Evolutionary conservation across 37 sponge, comb jelly and placozoan genomes (phyloP).

Genomic region (Cliona cf. orientalis): DNA sequence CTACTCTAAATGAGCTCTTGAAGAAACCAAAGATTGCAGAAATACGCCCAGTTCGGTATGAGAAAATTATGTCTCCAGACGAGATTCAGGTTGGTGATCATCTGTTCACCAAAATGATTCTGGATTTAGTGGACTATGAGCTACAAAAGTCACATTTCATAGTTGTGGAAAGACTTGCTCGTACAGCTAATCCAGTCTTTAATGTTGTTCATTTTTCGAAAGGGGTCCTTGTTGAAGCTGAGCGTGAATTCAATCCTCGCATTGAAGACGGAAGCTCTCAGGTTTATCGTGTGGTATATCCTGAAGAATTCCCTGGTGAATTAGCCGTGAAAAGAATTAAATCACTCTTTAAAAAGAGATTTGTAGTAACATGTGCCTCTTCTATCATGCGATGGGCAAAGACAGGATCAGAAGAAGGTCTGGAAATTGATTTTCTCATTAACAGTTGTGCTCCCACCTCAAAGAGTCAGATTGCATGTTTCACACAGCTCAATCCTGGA

Average conservation of each 20-base stretch:
- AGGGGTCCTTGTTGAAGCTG: constrained; percentile 10
- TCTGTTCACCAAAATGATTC: too few relatives aligned
- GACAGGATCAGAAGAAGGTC: constrained; percentile 50
- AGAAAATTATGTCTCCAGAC: constrained; percentile 19
- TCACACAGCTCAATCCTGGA: constrained; percentile 42
- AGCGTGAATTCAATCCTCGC: constrained; percentile 1
- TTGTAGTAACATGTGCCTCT: too few relatives aligned
- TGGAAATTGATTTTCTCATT: constrained; percentile 30
- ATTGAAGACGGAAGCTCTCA: too few relatives aligned
- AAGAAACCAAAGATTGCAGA: constrained; percentile 29
- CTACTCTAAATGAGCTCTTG: background rate
- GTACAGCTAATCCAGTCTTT: background rate
- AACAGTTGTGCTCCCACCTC: constrained; percentile 16
- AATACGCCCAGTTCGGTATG: constrained; percentile 18
- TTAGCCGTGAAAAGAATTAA: constrained; percentile 37
- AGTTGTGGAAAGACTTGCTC: background rate
- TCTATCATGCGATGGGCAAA: constrained; percentile 59
- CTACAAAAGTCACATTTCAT: constrained; percentile 29
- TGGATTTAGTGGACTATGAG: background rate
- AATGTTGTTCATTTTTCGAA: background rate
- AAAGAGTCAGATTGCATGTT: constrained; percentile 34
- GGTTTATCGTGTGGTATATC: constrained; percentile 39
- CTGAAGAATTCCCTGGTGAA: constrained; percentile 20
- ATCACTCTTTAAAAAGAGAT: background rate
- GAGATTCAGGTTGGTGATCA: constrained; percentile 47